phyloP scores from a whole-genome alignment of 1,140 invertebrate genomes.

The Globodera rostochiensis region DNA sequence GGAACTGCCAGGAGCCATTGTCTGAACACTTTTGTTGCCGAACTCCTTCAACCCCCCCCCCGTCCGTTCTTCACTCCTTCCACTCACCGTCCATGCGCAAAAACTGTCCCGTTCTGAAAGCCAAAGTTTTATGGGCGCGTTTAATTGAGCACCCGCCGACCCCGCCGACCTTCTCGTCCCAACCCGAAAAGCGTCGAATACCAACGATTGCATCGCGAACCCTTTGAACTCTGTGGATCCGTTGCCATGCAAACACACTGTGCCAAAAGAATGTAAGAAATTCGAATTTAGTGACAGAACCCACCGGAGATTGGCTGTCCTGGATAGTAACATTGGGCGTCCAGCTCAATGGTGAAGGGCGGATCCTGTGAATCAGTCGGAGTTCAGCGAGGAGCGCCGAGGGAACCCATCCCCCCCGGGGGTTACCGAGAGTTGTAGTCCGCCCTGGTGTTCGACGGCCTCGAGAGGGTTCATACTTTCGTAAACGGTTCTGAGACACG shows the following conservation, averaged over 20 bases:
- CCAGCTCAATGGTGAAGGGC: slow-evolving; percentile 58
- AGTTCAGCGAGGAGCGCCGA: no score
- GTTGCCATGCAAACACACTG: slow-evolving; percentile 55
- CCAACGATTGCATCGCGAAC: slow-evolving; percentile 61
- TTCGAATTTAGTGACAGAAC: slow-evolving; percentile 26
- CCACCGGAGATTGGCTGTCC: slow-evolving; percentile 60
- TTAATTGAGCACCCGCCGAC: slow-evolving; percentile 41
- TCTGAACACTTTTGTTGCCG: slow-evolving; percentile 33
- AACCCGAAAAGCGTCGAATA: slow-evolving; percentile 52
- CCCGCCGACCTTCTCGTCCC: slow-evolving; percentile 50
- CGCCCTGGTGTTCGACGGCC: slow-evolving; percentile 64
- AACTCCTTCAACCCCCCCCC: no score
- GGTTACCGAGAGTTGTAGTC: slow-evolving; percentile 46
- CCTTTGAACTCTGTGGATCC: slow-evolving; percentile 59
- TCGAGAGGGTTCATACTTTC: slow-evolving; percentile 64
- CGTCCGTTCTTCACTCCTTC: background rate
- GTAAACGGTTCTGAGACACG: slow-evolving; percentile 57
- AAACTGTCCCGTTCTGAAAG: slow-evolving; percentile 61
- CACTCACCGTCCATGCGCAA: slow-evolving; percentile 49
- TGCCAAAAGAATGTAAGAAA: slow-evolving; percentile 27
- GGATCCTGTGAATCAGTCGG: slow-evolving; percentile 26
- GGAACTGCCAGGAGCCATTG: slow-evolving; percentile 63
- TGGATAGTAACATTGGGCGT: slow-evolving; percentile 58
- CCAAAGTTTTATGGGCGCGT: background rate
- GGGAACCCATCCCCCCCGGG: no score